These are phyloP conservation scores for Anas capensis DNA, from an alignment of 2,797 vertebrate genomes.

Conservation along the genomic window DNA sequence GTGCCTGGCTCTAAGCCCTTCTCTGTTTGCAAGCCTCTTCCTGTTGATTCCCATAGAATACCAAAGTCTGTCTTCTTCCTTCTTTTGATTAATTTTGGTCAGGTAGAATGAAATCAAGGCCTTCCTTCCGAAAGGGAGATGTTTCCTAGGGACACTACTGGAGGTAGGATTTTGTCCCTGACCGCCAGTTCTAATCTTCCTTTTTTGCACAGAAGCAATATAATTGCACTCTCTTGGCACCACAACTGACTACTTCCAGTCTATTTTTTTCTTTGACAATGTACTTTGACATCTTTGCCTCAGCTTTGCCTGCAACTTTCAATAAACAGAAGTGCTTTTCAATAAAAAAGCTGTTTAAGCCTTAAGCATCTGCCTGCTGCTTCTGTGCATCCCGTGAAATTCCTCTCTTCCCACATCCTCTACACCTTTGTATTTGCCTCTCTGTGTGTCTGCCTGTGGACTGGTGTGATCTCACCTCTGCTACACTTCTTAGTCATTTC, in stretches of 20 bases:
- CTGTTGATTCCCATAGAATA: neutral
- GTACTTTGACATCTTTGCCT: neutral
- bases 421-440: slow-evolving; percentile 2
- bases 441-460: neutral
- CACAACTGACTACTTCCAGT: neutral
- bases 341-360: neutral
- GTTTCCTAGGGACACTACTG: neutral
- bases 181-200: neutral
- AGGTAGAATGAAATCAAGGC: neutral
- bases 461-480: neutral
- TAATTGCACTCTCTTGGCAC: neutral
- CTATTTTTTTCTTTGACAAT: neutral
- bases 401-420: neutral
- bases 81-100: neutral
- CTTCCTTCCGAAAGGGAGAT: neutral
- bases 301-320: neutral
- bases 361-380: neutral
- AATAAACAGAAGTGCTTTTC: neutral
- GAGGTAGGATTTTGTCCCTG: neutral
- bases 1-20: neutral
- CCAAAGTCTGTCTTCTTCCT: neutral
- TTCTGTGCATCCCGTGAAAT: neutral
- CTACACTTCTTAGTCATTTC: slow-evolving; percentile 25
- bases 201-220: neutral
- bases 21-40: neutral